Base-by-base conservation (phyloP, 2,113 vertebrate genomes). In the Cygnus buccinator region DNA sequence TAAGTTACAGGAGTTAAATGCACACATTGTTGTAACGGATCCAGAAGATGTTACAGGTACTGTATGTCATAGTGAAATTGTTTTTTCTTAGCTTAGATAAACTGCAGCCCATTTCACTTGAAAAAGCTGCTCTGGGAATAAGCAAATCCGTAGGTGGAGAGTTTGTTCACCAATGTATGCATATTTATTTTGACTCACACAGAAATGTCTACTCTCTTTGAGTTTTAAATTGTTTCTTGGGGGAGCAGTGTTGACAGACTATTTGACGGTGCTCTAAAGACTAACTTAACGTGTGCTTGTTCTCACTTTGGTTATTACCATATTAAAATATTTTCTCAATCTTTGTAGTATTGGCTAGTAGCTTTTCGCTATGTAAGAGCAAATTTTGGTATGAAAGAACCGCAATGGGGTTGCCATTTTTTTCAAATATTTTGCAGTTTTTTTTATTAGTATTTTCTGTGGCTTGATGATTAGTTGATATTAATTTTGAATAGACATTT, bases 21-120 rank as follows among this genome's bases (percentile, higher is more conserved):
- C 99, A 39, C 99, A 99, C 94, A 99, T 99, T 72, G 99, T 99
- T 96, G 99, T 99, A 96, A 99, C 99, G 81, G 99, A 99, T 96
- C 98, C 99, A 14, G 99, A 99, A 93, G 99, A 99, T 91, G 98
- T 99, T 90, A 87, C 98, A 98, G 99, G 99, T 99, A 99, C 57
- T 21, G 2, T 87, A 78, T 1, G 2, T 97, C 89, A 72, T 22
- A 66, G 23, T 89, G 79, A 71, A 85, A 54, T 65, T 46, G 82
- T 84, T 92, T 65, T 18, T 39, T 80, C 52, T 43, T 79, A 61
- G 28, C 25, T 70, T 84, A 75, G 33, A 82, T 84, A 43, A 89
- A 83, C 43, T 87, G 4, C 68, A 52, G 65, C 54, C 18, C 17
- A 22, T 79, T 96, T 62, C 52, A 82, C 25, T 59, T 77, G 59